Conservation (phyloP, 2,888 invertebrate genomes). For the Cheilosia vulpina region DNA sequence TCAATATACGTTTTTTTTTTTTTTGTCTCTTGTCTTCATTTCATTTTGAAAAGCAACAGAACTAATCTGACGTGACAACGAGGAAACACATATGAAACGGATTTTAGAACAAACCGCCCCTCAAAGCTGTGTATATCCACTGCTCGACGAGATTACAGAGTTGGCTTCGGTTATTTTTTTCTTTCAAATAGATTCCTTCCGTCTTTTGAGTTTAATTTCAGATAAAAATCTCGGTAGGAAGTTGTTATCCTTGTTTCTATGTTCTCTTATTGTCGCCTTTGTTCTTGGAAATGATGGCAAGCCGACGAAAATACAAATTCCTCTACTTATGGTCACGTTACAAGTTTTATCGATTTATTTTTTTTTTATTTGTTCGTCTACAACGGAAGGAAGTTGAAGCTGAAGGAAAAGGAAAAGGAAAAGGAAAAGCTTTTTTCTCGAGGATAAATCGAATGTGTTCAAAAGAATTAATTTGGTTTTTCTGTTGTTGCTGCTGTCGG, state of each 20-base stretch:
- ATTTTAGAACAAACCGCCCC: conserved; percentile 33
- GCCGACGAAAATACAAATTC: conserved; percentile 25
- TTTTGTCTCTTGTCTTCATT: conserved; percentile 47
- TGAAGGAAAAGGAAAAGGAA: conserved; percentile 4
- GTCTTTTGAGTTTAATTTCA: conserved; percentile 74
- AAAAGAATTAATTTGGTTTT: conserved; percentile 33
- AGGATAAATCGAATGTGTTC: conserved; percentile 24
- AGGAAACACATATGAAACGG: conserved; percentile 64
- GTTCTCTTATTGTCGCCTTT: conserved; percentile 68
- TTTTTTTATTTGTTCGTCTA: conserved; percentile 22
- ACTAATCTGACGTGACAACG: conserved; percentile 69
- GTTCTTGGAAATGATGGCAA: conserved; percentile 49
- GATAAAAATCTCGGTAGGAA: conserved; percentile 69
- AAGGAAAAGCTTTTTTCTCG: conserved; percentile 2
- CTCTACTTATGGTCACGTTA: conserved; percentile 53
- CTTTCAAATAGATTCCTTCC: conserved; percentile 67
- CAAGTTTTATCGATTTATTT: conserved; percentile 48
- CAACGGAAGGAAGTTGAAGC: conserved; percentile 54
- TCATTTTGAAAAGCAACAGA: conserved; percentile 58
- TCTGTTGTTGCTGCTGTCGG: not conserved
- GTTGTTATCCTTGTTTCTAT: conserved; percentile 65
- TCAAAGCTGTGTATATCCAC: conserved; percentile 1
- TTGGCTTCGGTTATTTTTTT: not conserved
- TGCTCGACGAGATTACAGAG: conserved; percentile 32
- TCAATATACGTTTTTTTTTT: conserved; percentile 2